Conservation (phyloP, 2,797 vertebrate genomes). For the Coregonus suidteri region DNA sequence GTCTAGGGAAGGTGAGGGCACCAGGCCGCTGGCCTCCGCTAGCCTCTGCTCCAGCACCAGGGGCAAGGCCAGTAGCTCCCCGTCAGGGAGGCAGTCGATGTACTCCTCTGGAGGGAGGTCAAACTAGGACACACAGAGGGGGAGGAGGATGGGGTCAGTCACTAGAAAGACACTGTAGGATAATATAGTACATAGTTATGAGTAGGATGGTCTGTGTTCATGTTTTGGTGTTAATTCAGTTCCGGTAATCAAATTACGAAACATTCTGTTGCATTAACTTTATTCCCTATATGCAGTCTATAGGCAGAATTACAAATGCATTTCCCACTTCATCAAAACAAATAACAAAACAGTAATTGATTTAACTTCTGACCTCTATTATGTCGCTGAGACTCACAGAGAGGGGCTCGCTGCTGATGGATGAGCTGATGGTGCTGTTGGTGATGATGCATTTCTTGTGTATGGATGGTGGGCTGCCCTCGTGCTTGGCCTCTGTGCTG, state of each 20-base stretch:
- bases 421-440: slow-evolving; percentile 84
- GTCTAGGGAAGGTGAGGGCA: slow-evolving; percentile 89
- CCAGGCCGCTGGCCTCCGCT: slow-evolving; percentile 76
- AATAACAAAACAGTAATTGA: slow-evolving; percentile 36
- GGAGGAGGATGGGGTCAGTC: slow-evolving; percentile 23
- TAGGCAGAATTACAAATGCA: neutral
- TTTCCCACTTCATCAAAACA: slow-evolving; percentile 31
- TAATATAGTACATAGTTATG: neutral
- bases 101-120: slow-evolving; percentile 89
- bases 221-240: neutral
- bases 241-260: neutral
- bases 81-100: slow-evolving; percentile 83
- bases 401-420: slow-evolving; percentile 84
- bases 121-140: slow-evolving; percentile 75
- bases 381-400: slow-evolving; percentile 72
- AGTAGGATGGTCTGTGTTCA: neutral
- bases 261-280: neutral
- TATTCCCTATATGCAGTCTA: slow-evolving; percentile 25
- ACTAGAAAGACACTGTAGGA: neutral
- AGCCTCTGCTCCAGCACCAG: slow-evolving; percentile 79
- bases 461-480: slow-evolving; percentile 84
- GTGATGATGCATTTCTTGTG: slow-evolving; percentile 85
- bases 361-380: slow-evolving; percentile 2
- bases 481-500: slow-evolving; percentile 89
- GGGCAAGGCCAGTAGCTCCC: slow-evolving; percentile 79